Evolutionary conservation across 2,797 vertebrate genomes (phyloP), one percentile per base, ranked within the genome.

Genomic region (Micrastur ruficollis): DNA sequence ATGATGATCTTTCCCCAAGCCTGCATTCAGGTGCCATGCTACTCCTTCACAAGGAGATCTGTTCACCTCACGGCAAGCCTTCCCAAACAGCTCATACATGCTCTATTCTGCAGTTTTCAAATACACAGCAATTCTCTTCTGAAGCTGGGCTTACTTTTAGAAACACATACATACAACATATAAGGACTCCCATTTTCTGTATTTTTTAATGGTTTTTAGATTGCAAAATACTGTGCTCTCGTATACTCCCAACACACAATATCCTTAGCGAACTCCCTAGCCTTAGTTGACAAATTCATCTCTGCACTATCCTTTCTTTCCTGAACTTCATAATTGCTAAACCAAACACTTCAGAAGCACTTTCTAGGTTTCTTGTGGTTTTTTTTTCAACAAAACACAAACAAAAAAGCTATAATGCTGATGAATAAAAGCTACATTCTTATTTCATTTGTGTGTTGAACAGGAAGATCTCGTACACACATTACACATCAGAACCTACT

Each of bases 101-200:
- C 14, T 59, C 23, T 67, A 3, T 61, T 65, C 31, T n/a, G 16
- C 34, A 49, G 23, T 66, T 52, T 55, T 44, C 36, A 44, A 53
- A 44, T 22, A 34, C 34, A 61, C 31, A 71, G 34, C 22, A 79
- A 49, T 22, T 50, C 4, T 65, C 22, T 49, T 66, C 40, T 40
- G 32, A 92, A 71, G 27, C 18, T 67, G 44, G 16, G 10, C 32
- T 90, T 80, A 55, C 2, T 1, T 59, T 81, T 55, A 67, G 40
- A 81, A 86, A 74, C 12, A 53, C 10, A 22, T 5, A 62, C 1
- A 4, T 27, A 38, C 16, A 73, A 73, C 15, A 22, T 3, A 14
- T 3, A 65, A 0, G 0, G 29, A 40, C 12, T 18, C 3, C 5
- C 8, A 11, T 32, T 49, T 62, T 79, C 42, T 47, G 2, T 18